A percentile compares a stretch with the other conserved stretches of the same genome.
Conservation (phyloP, 1,140 invertebrate species). For the Drosophila malerkotliana region DNA sequence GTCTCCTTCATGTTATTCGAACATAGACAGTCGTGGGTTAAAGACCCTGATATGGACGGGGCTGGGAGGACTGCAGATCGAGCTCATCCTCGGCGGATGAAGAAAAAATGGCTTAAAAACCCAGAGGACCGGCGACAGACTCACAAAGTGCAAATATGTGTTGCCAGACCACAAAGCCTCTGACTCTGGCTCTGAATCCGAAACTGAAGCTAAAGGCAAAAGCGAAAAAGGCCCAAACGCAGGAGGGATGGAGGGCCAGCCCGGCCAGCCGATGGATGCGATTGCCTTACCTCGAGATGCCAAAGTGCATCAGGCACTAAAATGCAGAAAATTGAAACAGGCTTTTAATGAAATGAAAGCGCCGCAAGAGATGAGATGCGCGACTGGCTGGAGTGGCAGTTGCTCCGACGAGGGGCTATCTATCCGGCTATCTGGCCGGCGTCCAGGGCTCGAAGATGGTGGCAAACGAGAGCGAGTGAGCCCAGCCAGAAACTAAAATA, state of each 20-base stretch:
- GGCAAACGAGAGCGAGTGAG: constrained; percentile 30
- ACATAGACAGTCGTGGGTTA: constrained; percentile 16
- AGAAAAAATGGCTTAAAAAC: constrained; percentile 2
- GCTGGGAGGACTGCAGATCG: constrained; percentile 10
- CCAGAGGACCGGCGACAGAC: constrained; percentile 5
- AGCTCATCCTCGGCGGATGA: constrained; percentile 3
- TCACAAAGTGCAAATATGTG: constrained; percentile 76
- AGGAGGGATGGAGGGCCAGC: background rate
- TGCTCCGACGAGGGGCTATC: constrained; percentile 9
- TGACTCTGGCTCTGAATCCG: background rate
- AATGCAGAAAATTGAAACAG: constrained; percentile 83
- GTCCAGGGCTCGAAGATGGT: constrained; percentile 32
- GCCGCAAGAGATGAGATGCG: constrained; percentile 57
- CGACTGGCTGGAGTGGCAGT: constrained; percentile 1
- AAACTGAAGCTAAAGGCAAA: constrained; percentile 4
- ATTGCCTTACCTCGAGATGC: constrained; percentile 58
- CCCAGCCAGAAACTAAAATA: constrained; percentile 5
- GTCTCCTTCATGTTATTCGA: background rate
- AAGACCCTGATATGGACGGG: background rate
- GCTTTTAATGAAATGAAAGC: constrained; percentile 81
- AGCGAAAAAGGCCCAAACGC: constrained; percentile 4
- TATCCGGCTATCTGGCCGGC: constrained; percentile 25
- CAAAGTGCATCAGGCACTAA: constrained; percentile 83
- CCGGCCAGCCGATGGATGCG: constrained; percentile 1
- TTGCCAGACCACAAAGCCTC: constrained; percentile 50